These are phyloP conservation scores for Tretioscincus oriximinensis DNA, from an alignment of 2,113 vertebrate genomes.

Conservation along the genomic window DNA sequence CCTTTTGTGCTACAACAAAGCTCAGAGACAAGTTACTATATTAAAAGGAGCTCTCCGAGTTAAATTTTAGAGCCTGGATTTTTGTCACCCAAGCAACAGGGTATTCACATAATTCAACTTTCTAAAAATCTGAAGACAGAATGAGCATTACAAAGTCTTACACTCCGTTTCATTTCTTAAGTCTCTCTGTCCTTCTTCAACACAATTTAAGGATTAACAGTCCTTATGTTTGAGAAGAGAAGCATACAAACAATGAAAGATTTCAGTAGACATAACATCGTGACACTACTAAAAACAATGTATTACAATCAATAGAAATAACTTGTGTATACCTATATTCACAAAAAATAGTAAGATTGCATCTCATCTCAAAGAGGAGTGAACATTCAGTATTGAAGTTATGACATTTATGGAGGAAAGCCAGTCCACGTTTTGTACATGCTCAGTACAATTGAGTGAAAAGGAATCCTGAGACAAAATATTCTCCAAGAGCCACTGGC, in stretches of 20 bases:
- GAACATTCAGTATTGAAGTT: constrained; percentile 37
- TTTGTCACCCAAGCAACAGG: constrained; percentile 30
- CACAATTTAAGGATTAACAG: constrained; percentile 36
- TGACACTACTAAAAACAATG: constrained; percentile 44
- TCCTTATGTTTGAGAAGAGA: constrained; percentile 33
- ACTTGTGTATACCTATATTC: constrained; percentile 48
- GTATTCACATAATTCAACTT: constrained; percentile 18
- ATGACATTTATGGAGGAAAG: constrained; percentile 46
- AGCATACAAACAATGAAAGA: constrained; percentile 37
- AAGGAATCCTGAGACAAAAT: constrained; percentile 54
- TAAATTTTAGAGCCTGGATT: constrained; percentile 15
- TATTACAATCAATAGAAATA: constrained; percentile 48
- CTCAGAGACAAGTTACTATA: background rate
- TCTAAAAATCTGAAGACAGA: constrained; percentile 35
- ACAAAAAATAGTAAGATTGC: constrained; percentile 42
- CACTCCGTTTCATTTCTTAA: constrained; percentile 21
- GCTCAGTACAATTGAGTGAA: constrained; percentile 37
- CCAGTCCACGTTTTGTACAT: constrained; percentile 42
- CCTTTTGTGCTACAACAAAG: constrained; percentile 10
- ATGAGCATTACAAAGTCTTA: background rate
- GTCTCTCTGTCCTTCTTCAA: constrained; percentile 16
- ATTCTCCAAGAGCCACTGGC: constrained; percentile 35
- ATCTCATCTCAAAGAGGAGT: constrained; percentile 40
- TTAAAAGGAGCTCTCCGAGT: constrained; percentile 7
- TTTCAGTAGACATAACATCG: constrained; percentile 41